Percentiles rank a stretch among this genome's conserved stretches.
phyloP scores from a whole-genome alignment of 2,797 vertebrate species.

The Poecilia velifera region DNA sequence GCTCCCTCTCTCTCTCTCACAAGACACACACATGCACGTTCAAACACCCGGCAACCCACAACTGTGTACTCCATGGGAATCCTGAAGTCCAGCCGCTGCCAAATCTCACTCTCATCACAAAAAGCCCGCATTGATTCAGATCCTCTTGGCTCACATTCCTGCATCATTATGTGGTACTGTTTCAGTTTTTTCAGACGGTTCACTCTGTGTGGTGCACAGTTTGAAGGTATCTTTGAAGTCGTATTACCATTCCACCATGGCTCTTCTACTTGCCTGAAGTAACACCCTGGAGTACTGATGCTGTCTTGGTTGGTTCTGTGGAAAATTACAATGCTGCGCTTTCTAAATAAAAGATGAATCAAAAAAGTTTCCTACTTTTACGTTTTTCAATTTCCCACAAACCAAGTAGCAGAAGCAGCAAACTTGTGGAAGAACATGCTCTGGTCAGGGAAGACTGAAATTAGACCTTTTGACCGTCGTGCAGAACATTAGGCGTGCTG shows the following conservation, averaged over 20 bases:
- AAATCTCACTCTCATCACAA: constrained; percentile 5
- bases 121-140: constrained; percentile 5
- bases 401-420: not conserved
- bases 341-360: not conserved
- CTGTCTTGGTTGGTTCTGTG: not conserved
- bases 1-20: constrained; percentile 19
- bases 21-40: not conserved
- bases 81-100: constrained; percentile 4
- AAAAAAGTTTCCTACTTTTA: not conserved
- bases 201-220: not conserved
- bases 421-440: not conserved
- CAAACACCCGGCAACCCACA: not conserved
- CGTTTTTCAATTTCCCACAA: not conserved
- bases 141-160: not conserved
- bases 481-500: not conserved
- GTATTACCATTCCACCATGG: not conserved
- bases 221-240: not conserved
- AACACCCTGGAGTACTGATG: not conserved
- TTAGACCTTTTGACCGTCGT: not conserved
- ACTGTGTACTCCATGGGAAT: constrained; percentile 16
- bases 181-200: not conserved
- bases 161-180: constrained; percentile 1
- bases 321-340: not conserved
- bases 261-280: not conserved
- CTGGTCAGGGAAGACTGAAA: not conserved